These are phyloP conservation scores for Oceanodroma tethys DNA, from an alignment of 2,113 vertebrate species.

Conservation along the genomic window DNA sequence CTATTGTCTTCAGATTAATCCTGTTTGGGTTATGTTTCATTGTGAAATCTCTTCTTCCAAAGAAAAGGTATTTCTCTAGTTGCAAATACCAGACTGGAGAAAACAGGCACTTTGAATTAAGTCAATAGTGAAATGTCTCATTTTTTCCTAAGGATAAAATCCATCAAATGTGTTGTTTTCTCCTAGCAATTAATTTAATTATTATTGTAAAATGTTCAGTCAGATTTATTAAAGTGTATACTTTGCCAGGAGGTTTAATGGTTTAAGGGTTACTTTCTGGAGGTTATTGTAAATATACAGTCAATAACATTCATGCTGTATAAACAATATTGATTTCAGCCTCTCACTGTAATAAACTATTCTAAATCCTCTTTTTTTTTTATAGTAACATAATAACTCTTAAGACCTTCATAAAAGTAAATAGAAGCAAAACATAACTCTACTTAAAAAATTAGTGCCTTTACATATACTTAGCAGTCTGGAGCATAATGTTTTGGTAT, in stretches of 20 bases:
- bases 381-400: not conserved
- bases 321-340: conserved; percentile 48
- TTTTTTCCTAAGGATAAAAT: not conserved
- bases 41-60: not conserved
- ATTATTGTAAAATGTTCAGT: conserved; percentile 29
- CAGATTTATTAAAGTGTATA: conserved; percentile 47
- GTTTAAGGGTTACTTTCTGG: conserved; percentile 25
- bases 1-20: conserved; percentile 7
- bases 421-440: not conserved
- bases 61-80: not conserved
- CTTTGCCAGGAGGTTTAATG: conserved; percentile 40
- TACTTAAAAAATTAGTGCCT: not conserved
- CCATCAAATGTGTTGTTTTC: not conserved
- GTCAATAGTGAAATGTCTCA: not conserved
- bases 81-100: not conserved
- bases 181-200: conserved; percentile 27
- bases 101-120: not conserved
- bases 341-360: not conserved
- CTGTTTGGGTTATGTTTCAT: not conserved
- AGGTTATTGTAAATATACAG: conserved; percentile 36
- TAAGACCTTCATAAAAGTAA: not conserved
- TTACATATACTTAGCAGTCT: not conserved
- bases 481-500: not conserved
- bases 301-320: not conserved
- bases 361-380: not conserved